Evolutionary conservation across 1,140 invertebrate species (phyloP), one percentile per base, ranked within the genome.

Genomic region (Chelonus insularis): DNA sequence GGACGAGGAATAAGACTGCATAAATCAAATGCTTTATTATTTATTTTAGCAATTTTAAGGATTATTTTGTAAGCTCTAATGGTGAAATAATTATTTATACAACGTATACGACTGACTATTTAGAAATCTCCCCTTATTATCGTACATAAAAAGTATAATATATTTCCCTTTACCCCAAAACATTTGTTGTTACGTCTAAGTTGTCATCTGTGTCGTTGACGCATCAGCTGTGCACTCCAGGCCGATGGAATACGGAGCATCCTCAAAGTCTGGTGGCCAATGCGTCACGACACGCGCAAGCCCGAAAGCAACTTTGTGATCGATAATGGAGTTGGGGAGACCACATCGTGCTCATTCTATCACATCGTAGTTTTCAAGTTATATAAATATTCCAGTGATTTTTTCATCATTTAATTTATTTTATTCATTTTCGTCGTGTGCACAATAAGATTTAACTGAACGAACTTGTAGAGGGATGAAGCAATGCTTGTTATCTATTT

Each of bases 1-100:
- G 84, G 84, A 21, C 63, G 68, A 60, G 62, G 64, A 37, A 68
- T 69, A 0, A 56, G 23, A 63, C 18, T 73, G 7, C 56, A 63
- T 23, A 43, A 67, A 25, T 59, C 66, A 18, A 9, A 68, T 14
- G 67, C 68, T 23, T 23, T 70, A 4, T 58, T 70, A 29, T 41
- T 72, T 32, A 50, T 68, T 12, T 58, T 74, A 20, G 57, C 37
- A 4, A 32, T 67, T 9, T 23, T 59, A 7, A 52, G 56, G 16
- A 62, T 62, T 45, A 39, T 63, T 41, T 29, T 67, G 57, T 65
- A 55, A 60, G 14, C 41, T 29, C 16, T 3, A 16, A 14, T 36
- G 36, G 34, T 57, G 7, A 57, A 47, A 18, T n/a, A n/a, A n/a
- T n/a, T n/a, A n/a, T n/a, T n/a, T n/a, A n/a, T n/a, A n/a, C n/a